phyloP scores from a whole-genome alignment of 2,797 vertebrate genomes.

The Centropyge bicolor region DNA sequence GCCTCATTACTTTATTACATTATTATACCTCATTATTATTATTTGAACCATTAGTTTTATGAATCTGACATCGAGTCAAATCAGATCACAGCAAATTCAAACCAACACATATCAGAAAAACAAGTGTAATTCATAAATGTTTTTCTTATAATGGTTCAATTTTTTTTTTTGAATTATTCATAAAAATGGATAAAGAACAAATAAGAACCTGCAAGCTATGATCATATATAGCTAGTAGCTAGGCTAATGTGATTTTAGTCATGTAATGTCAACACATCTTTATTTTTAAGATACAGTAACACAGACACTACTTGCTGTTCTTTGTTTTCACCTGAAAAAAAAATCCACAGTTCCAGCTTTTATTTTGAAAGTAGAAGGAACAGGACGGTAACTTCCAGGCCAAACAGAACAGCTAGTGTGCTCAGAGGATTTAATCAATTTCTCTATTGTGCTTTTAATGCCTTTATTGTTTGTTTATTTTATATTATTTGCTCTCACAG shows the following conservation, averaged over 20 bases:
- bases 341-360: neutral
- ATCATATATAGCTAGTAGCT: no score
- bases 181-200: neutral
- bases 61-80: no score
- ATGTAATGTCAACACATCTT: neutral
- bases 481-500: neutral
- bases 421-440: no score
- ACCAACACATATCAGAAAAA: neutral
- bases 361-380: slow-evolving; percentile 2
- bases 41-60: no score
- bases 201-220: neutral
- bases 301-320: neutral
- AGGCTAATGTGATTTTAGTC: neutral
- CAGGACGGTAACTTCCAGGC: neutral
- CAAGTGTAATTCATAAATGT: neutral
- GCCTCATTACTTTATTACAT: no score
- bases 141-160: neutral
- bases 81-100: neutral
- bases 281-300: neutral
- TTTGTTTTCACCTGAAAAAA: neutral
- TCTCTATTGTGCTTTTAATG: no score
- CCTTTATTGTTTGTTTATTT: neutral
- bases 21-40: no score
- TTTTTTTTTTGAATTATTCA: neutral
- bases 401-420: no score